Percentiles rank a stretch among this genome's conserved stretches.
Evolutionary conservation across 2,888 invertebrate genomes (phyloP).

Genomic region (Eurytoma adleriae): DNA sequence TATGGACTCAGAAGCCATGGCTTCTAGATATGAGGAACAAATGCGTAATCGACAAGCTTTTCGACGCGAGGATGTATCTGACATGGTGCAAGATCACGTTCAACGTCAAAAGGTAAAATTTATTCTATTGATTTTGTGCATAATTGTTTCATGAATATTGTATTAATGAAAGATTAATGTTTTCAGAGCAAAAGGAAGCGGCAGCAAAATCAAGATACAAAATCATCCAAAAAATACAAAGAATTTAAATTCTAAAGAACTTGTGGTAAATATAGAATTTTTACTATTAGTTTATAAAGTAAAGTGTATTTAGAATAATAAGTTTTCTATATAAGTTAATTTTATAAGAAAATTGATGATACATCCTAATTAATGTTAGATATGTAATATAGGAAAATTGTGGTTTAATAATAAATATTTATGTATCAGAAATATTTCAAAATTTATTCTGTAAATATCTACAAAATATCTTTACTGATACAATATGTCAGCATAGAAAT

Average conservation of each 20-base stretch:
- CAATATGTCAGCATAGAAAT: no score
- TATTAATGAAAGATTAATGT: slow-evolving; percentile 45
- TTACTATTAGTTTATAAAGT: no score
- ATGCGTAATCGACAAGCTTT: slow-evolving; percentile 94
- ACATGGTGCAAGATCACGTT: slow-evolving; percentile 99
- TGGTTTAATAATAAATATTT: no score
- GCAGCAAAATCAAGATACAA: slow-evolving; percentile 92
- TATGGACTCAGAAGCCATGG: slow-evolving; percentile 97
- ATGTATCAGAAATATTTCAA: no score
- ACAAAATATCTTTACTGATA: no score
- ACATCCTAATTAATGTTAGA: no score
- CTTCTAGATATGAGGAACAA: slow-evolving; percentile 96
- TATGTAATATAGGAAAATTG: no score
- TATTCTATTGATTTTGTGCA: slow-evolving; percentile 18
- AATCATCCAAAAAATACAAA: slow-evolving; percentile 97
- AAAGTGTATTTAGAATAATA: no score
- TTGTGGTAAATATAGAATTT: neutral
- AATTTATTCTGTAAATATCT: no score
- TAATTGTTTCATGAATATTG: slow-evolving; percentile 33
- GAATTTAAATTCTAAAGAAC: slow-evolving; percentile 93
- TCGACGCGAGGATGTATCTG: slow-evolving; percentile 96
- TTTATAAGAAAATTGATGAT: no score
- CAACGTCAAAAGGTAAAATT: slow-evolving; percentile 91
- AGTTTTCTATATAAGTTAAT: no score
- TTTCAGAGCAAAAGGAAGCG: slow-evolving; percentile 93